These are phyloP conservation scores for Andricus quercusramuli DNA, from an alignment of 2,888 invertebrate genomes.

Conservation along the genomic window DNA sequence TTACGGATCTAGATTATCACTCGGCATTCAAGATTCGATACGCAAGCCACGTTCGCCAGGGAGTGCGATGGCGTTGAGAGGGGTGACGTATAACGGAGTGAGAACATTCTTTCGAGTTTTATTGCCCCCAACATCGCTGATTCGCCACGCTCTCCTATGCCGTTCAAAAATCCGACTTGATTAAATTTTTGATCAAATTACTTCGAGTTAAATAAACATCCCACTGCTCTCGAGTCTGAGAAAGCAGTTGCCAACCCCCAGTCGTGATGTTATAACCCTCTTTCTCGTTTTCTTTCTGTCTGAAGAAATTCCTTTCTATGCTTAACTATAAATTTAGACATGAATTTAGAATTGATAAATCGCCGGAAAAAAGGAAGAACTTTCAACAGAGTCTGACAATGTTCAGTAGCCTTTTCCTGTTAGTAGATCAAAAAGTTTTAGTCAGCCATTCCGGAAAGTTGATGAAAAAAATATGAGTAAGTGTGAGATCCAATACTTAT, in stretches of 20 bases:
- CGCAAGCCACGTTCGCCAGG: constrained; percentile 47
- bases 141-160: constrained; percentile 72
- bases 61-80: constrained; percentile 37
- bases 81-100: constrained; percentile 50
- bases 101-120: constrained; percentile 71
- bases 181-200: constrained; percentile 79
- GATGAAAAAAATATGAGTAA: neutral
- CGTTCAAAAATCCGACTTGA: constrained; percentile 77
- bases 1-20: constrained; percentile 46
- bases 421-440: neutral
- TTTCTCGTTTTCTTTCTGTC: neutral
- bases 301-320: neutral
- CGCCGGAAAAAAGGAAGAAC: neutral
- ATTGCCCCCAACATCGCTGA: constrained; percentile 71
- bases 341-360: neutral
- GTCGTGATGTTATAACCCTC: constrained; percentile 1
- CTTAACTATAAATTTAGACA: neutral
- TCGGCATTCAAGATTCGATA: constrained; percentile 57
- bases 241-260: constrained; percentile 53
- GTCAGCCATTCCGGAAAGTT: neutral
- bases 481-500: no score
- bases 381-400: neutral
- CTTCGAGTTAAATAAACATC: constrained; percentile 78
- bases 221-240: constrained; percentile 55
- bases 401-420: neutral